Evolutionary conservation across 2,113 vertebrate species (phyloP), one percentile per base, ranked within the genome.

Genomic region (Danionella cerebrum): DNA sequence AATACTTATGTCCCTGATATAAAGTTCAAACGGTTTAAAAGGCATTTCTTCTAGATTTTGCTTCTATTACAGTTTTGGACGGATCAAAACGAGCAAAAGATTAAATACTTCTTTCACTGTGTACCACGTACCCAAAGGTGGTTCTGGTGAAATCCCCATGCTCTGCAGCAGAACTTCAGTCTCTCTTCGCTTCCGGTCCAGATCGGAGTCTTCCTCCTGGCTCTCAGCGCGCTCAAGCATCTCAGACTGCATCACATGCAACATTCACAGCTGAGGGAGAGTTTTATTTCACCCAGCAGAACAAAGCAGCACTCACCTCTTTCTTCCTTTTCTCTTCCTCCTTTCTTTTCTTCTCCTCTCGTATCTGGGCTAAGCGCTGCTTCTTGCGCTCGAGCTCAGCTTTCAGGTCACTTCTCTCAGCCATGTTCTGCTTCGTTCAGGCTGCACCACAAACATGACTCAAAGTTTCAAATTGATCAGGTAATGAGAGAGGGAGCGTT

Each of bases 311-410:
- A 42, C 63, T 87, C 80, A 94, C 91, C 87, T 94, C 92, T 83
- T 92, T 93, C 79, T 90, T 93, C 75, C 92, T 94, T 55, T 89
- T 87, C 76, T 94, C 92, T 69, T 94, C 92, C 63, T 93, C 92
- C 76, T 92, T 93, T 14, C 90, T 82, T 75, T 91, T 93, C 80
- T 93, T 94, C 71, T 94, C 91, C 83, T 94, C 92, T 74, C 91
- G 88, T 72, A 94, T 94, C 74, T 94, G 91, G 71, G 92, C 92
- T 70, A 94, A 84, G 29, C 92, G 89, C 72, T 92, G 92, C 64
- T 94, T 94, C 79, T 94, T 94, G 78, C 90, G 88, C 82, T 94
- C 92, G 12, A 94, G 87, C 78, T 94, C 92, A 7, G 92, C 92
- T 85, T 94, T 94, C 63, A 94, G 87, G 76, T 92, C 90, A 22